Conservation (phyloP, 2,797 vertebrate genomes). For the Hafferia zeledoni region DNA sequence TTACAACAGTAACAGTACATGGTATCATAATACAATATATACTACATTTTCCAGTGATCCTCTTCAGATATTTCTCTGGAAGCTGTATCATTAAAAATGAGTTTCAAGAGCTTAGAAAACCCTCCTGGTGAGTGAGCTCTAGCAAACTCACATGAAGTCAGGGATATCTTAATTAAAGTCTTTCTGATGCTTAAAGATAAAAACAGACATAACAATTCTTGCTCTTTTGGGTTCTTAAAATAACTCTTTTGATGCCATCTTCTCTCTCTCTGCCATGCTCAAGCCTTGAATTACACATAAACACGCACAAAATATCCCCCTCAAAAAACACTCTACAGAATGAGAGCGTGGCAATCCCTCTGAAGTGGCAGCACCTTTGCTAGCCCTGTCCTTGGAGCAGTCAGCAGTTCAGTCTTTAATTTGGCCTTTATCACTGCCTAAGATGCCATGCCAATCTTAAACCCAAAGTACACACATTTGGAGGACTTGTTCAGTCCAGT, state of each 20-base stretch:
- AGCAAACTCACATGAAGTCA: conserved; percentile 39
- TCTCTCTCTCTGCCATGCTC: conserved; percentile 7
- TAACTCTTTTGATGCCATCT: conserved; percentile 30
- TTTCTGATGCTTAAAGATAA: conserved; percentile 69
- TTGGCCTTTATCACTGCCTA: conserved; percentile 34
- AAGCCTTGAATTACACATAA: conserved; percentile 62
- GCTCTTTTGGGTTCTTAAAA: conserved; percentile 62
- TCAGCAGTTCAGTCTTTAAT: conserved; percentile 52
- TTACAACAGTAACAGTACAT: conserved; percentile 44
- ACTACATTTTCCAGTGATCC: conserved; percentile 51
- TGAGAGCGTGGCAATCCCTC: conserved; percentile 31
- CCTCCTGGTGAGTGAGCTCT: conserved; percentile 50
- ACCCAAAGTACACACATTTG: not conserved
- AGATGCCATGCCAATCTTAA: conserved; percentile 2
- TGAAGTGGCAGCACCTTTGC: conserved; percentile 39
- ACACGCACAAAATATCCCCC: conserved; percentile 41
- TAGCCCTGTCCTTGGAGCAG: conserved; percentile 53
- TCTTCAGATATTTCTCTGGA: conserved; percentile 58
- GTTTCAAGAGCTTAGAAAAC: conserved; percentile 62
- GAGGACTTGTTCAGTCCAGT: not conserved
- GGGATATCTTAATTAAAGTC: conserved; percentile 70
- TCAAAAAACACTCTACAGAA: conserved; percentile 37
- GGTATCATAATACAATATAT: not conserved
- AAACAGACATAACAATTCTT: conserved; percentile 58
- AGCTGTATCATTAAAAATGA: conserved; percentile 71